These are phyloP conservation scores for Drosophila quinaria DNA, from an alignment of 2,888 invertebrate species.

Conservation along the genomic window DNA sequence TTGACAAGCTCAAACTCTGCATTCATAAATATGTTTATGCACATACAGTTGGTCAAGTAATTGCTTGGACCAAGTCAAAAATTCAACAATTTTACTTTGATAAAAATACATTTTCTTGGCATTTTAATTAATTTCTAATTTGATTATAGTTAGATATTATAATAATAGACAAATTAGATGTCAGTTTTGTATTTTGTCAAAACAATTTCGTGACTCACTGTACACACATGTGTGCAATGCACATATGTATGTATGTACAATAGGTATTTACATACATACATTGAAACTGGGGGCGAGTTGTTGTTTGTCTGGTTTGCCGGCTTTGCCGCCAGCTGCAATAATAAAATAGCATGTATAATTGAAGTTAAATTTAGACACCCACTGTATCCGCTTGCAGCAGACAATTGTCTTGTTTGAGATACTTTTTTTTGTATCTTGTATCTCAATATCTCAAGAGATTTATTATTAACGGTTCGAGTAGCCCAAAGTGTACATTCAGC, in stretches of 20 bases:
- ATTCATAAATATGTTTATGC: slow-evolving; percentile 14
- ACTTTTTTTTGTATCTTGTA: neutral
- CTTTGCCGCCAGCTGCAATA: slow-evolving; percentile 69
- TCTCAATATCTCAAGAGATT: slow-evolving; percentile 7
- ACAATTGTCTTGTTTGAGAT: slow-evolving; percentile 13
- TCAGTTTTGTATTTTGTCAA: too few relatives aligned
- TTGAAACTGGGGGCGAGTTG: slow-evolving; percentile 38
- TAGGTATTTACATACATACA: slow-evolving; percentile 5
- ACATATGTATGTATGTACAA: slow-evolving; percentile 2
- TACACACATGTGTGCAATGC: neutral
- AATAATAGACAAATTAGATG: too few relatives aligned
- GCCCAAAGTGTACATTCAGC: neutral
- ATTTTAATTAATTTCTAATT: too few relatives aligned
- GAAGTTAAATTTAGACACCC: slow-evolving; percentile 74
- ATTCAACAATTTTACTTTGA: too few relatives aligned
- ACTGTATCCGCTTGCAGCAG: slow-evolving; percentile 58
- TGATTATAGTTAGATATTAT: too few relatives aligned
- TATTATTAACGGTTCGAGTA: slow-evolving; percentile 10
- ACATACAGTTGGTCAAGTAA: neutral
- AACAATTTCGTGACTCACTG: too few relatives aligned
- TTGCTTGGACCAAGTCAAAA: too few relatives aligned
- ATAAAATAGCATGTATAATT: slow-evolving; percentile 69
- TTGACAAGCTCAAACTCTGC: slow-evolving; percentile 20
- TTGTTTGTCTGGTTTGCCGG: slow-evolving; percentile 74
- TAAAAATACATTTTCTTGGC: too few relatives aligned